Evolutionary conservation across 2,888 invertebrate genomes (phyloP).

Genomic region (Bedellia somnulentella): DNA sequence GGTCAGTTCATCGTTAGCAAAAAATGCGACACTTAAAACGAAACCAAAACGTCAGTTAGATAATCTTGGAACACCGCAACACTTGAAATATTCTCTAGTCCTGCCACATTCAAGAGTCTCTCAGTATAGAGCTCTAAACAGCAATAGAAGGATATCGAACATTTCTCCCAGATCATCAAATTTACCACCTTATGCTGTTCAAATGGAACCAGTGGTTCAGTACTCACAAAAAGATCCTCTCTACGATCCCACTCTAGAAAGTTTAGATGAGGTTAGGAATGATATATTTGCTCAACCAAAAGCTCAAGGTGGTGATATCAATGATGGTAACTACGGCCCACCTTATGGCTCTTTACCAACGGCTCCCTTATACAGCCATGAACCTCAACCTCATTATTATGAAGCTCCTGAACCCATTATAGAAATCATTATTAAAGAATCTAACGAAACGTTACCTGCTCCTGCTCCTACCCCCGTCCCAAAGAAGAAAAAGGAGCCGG

Average conservation of each 20-base stretch:
- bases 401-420: slow-evolving; percentile 88
- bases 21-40: slow-evolving; percentile 45
- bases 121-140: slow-evolving; percentile 51
- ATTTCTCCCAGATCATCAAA: slow-evolving; percentile 43
- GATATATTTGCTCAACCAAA: slow-evolving; percentile 52
- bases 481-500: slow-evolving; percentile 73
- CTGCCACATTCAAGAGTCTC: slow-evolving; percentile 58
- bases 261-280: slow-evolving; percentile 42
- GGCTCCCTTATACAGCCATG: slow-evolving; percentile 50
- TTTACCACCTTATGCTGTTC: slow-evolving; percentile 73
- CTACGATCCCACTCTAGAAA: slow-evolving; percentile 62
- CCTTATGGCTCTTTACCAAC: slow-evolving; percentile 46
- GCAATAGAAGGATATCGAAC: slow-evolving; percentile 59
- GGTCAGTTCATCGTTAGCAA: slow-evolving; percentile 50
- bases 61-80: slow-evolving; percentile 57
- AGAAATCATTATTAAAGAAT: slow-evolving; percentile 89
- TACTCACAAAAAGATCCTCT: slow-evolving; percentile 80
- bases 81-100: slow-evolving; percentile 62
- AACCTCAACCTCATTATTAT: slow-evolving; percentile 57
- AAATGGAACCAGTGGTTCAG: slow-evolving; percentile 79
- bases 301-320: slow-evolving; percentile 45
- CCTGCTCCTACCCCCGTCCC: slow-evolving; percentile 55
- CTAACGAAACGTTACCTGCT: slow-evolving; percentile 77
- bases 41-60: slow-evolving; percentile 59
- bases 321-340: slow-evolving; percentile 35